Evolutionary conservation across 2,888 invertebrate genomes (phyloP).

Genomic region (Sussaba pulchella): DNA sequence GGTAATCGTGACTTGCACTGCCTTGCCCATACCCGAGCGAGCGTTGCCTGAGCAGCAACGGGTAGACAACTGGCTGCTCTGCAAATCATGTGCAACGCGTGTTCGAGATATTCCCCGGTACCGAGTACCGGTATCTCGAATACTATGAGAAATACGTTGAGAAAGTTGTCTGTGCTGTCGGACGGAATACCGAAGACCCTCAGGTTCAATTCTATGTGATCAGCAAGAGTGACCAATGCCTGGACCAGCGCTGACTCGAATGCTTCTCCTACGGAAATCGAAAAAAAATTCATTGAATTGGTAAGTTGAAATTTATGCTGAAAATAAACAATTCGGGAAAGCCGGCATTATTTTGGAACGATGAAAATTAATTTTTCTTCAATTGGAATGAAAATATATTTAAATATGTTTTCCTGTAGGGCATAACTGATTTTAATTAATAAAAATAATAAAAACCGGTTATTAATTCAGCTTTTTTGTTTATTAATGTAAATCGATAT

Average conservation of each 20-base stretch:
- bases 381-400: no score
- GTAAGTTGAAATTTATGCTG: no score
- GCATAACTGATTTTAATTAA: no score
- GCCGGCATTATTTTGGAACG: no score
- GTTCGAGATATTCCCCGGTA: conserved; percentile 93
- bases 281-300: conserved; percentile 71
- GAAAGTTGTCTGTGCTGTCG: conserved; percentile 84
- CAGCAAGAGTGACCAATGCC: conserved; percentile 90
- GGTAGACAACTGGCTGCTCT: conserved; percentile 91
- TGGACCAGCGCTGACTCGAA: conserved; percentile 90
- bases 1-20: conserved; percentile 87
- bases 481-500: no score
- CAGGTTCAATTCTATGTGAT: conserved; percentile 90
- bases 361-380: no score
- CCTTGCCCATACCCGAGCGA: conserved; percentile 93
- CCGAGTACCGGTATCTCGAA: conserved; percentile 91
- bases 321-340: no score
- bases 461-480: no score
- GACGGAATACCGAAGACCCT: conserved; percentile 86
- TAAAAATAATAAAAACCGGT: no score
- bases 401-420: no score
- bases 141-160: conserved; percentile 89
- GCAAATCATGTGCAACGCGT: conserved; percentile 92
- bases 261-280: conserved; percentile 78
- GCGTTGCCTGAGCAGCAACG: conserved; percentile 90